phyloP scores from a whole-genome alignment of 2,113 vertebrate species.

The Pungitius pungitius region DNA sequence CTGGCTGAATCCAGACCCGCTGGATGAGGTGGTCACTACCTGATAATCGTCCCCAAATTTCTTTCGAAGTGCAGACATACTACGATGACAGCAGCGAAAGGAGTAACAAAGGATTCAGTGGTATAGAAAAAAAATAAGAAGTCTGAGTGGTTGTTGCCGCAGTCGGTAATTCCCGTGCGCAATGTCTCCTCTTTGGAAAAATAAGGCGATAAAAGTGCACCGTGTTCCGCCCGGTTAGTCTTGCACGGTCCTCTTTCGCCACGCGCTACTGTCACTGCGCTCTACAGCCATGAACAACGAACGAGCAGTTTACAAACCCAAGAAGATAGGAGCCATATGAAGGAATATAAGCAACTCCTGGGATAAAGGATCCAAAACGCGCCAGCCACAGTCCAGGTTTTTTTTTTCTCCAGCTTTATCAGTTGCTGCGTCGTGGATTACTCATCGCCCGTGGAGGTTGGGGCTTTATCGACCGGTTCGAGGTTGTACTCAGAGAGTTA shows the following conservation, averaged over 20 bases:
- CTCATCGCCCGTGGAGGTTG: conserved; percentile 59
- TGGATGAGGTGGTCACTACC: conserved; percentile 97
- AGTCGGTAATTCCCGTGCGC: conserved; percentile 64
- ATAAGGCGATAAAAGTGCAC: conserved; percentile 67
- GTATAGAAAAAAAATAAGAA: conserved; percentile 25
- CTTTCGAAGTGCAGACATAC: conserved; percentile 97
- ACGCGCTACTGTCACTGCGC: conserved; percentile 59
- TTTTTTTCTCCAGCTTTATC: conserved; percentile 44
- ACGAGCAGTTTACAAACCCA: conserved; percentile 33
- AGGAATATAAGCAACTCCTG: conserved; percentile 31
- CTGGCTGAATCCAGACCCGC: conserved; percentile 89
- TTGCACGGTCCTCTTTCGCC: conserved; percentile 67
- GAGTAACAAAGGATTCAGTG: conserved; percentile 63
- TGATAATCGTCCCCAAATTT: conserved; percentile 99
- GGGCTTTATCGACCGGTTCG: conserved; percentile 46
- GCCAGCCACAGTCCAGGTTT: conserved; percentile 65
- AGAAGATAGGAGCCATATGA: conserved; percentile 59
- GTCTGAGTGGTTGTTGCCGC: conserved; percentile 64
- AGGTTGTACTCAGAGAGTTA: conserved; percentile 54
- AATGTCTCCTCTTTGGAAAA: conserved; percentile 57
- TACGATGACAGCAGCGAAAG: conserved; percentile 84
- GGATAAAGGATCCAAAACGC: conserved; percentile 65
- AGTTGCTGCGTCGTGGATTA: conserved; percentile 66
- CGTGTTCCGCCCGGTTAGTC: conserved; percentile 65
- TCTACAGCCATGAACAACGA: conserved; percentile 71